These are phyloP conservation scores for Ceramica pisi DNA, from an alignment of 2,888 invertebrate species.

Conservation along the genomic window DNA sequence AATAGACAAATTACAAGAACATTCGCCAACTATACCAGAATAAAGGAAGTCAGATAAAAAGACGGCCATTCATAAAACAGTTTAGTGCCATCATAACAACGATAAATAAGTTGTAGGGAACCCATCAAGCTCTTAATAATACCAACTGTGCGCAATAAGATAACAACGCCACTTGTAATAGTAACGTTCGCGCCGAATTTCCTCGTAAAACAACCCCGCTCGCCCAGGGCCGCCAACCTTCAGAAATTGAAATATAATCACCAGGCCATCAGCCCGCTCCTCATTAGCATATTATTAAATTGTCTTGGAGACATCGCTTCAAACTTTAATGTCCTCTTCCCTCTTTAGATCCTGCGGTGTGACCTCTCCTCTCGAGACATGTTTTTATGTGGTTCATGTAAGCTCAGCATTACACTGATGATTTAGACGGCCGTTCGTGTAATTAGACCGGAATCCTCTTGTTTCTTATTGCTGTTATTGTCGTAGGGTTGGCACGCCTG, in stretches of 20 bases:
- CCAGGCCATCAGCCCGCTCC: constrained; percentile 40
- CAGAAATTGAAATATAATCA: constrained; percentile 66
- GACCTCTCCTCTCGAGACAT: constrained; percentile 4
- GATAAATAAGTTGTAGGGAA: constrained; percentile 33
- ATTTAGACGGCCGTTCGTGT: constrained; percentile 41
- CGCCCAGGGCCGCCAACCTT: constrained; percentile 18
- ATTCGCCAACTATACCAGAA: not conserved
- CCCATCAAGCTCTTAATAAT: constrained; percentile 31
- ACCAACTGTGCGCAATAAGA: constrained; percentile 26
- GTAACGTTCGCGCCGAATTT: constrained; percentile 16
- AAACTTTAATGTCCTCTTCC: constrained; percentile 21
- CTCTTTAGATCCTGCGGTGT: not conserved
- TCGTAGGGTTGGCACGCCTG: constrained; percentile 32
- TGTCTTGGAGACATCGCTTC: constrained; percentile 23
- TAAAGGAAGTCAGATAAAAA: constrained; percentile 15
- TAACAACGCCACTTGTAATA: constrained; percentile 31
- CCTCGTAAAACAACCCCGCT: constrained; percentile 36
- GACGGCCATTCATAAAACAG: constrained; percentile 16
- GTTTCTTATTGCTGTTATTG: constrained; percentile 54
- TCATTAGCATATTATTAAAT: constrained; percentile 72
- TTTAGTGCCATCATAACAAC: constrained; percentile 7
- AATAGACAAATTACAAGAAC: not conserved
- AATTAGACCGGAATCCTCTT: constrained; percentile 53
- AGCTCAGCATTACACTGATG: constrained; percentile 26
- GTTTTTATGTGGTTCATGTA: constrained; percentile 42